Conservation (phyloP, 2,113 vertebrate genomes). For the Talpa occidentalis region DNA sequence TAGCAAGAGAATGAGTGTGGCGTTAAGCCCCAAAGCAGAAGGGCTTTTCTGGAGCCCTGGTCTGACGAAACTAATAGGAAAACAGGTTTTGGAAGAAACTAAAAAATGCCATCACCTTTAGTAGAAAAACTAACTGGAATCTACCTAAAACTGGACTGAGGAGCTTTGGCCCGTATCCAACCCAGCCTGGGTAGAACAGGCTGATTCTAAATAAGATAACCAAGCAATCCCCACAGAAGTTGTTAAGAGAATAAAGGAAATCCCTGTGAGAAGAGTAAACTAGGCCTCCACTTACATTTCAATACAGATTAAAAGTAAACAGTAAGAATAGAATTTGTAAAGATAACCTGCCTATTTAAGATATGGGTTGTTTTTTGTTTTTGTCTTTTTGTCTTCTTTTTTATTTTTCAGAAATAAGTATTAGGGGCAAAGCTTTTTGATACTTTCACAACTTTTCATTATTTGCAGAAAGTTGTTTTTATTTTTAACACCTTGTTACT, state of each 20-base stretch:
- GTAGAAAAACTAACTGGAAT: neutral
- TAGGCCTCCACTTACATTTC: neutral
- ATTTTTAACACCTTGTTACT: slow-evolving; percentile 3
- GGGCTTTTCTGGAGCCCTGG: neutral
- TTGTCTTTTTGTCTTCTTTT: neutral
- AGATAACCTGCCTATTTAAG: neutral
- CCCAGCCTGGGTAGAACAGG: neutral
- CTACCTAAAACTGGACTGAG: neutral
- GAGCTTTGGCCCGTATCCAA: neutral
- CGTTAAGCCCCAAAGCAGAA: neutral
- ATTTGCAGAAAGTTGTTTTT: neutral
- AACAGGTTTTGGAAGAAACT: neutral
- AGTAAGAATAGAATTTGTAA: neutral
- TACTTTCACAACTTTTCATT: neutral
- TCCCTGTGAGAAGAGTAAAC: neutral
- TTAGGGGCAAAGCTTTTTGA: neutral
- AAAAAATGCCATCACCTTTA: neutral
- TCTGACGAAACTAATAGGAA: neutral
- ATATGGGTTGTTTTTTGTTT: neutral
- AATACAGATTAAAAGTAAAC: neutral
- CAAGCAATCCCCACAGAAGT: neutral
- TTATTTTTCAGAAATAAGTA: neutral
- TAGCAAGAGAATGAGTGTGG: neutral
- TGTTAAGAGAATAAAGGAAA: neutral
- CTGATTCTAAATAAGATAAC: neutral